Evolutionary conservation across 2,113 vertebrate species (phyloP), one percentile per base, ranked within the genome.

Genomic region (Cyphomyrus discorhynchus): DNA sequence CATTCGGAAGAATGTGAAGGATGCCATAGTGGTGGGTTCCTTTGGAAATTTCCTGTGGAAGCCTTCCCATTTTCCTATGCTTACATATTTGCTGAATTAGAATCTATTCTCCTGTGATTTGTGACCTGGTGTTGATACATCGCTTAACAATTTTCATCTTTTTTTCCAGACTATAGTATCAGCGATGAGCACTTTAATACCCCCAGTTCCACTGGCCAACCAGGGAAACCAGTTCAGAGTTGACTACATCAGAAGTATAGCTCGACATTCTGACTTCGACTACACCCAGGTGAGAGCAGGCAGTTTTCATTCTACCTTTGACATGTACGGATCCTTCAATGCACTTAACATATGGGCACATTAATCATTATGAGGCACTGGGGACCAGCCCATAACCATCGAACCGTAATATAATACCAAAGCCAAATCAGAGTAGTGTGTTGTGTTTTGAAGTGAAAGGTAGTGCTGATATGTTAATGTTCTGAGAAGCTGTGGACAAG

Each of bases 1-100:
- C 94, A 98, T 98, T 92, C 95, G 97, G 94, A 98, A 97, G 96
- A 98, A 98, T 93, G 97, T 98, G 94, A 97, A 98, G 95, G 97
- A 98, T 94, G 97, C 97, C 31, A 97, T 98, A 90, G 97, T 98
- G 96, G 97, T 98, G 96, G 97, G 97, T 91, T 66, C n/a, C 39
- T 35, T 19, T 53, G 27, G 39, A 62, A 83, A 45, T 80, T 58
- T 66, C 27, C 87, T 74, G 53, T 85, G 27, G 83, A 77, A 85
- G 27, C 62, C 1, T 11, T 88, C 27, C 82, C 82, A 19, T 77
- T 92, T 89, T 66, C 52, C 58, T 80, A 45, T 50, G 88, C 49
- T 87, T 35, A 95, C 91, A 66, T 87, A 94, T 93, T 93, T 93
- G 92, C 88, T 93, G 90, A 93, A 95, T 52, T 88, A 89, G 53